phyloP scores from a whole-genome alignment of 2,888 invertebrate genomes.

The Hyalella azteca region DNA sequence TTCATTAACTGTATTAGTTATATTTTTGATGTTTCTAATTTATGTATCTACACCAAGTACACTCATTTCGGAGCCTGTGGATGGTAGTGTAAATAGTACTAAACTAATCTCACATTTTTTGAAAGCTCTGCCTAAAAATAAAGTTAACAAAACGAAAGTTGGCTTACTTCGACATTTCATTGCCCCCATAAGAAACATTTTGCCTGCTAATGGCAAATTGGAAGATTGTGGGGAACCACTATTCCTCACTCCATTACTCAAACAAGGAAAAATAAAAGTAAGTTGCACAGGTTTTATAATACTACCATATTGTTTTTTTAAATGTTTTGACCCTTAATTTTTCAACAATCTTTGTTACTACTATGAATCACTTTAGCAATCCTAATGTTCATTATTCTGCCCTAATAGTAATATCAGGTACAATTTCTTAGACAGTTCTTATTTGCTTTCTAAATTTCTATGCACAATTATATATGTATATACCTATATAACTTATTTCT shows the following conservation, averaged over 20 bases:
- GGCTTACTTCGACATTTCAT: not conserved
- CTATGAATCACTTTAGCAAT: too few relatives aligned
- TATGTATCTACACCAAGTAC: too few relatives aligned
- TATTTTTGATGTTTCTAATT: too few relatives aligned
- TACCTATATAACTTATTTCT: not conserved
- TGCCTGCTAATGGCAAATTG: not conserved
- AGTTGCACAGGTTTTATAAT: conserved; percentile 64
- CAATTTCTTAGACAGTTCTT: too few relatives aligned
- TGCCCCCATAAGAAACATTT: not conserved
- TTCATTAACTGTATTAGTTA: too few relatives aligned
- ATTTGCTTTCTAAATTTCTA: not conserved
- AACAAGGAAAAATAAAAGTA: conserved; percentile 68
- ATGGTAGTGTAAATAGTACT: too few relatives aligned
- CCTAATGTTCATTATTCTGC: too few relatives aligned
- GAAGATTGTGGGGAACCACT: conserved; percentile 69
- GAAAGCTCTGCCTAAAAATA: too few relatives aligned
- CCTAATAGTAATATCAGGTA: too few relatives aligned
- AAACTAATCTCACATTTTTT: too few relatives aligned
- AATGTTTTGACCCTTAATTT: not conserved
- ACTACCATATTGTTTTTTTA: not conserved
- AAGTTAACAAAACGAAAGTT: not conserved
- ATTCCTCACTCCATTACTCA: conserved; percentile 77
- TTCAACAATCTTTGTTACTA: not conserved
- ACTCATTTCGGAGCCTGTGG: too few relatives aligned
- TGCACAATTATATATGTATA: not conserved